phyloP scores from a whole-genome alignment of 2,113 vertebrate species.

The Gallinago paraguaiae region DNA sequence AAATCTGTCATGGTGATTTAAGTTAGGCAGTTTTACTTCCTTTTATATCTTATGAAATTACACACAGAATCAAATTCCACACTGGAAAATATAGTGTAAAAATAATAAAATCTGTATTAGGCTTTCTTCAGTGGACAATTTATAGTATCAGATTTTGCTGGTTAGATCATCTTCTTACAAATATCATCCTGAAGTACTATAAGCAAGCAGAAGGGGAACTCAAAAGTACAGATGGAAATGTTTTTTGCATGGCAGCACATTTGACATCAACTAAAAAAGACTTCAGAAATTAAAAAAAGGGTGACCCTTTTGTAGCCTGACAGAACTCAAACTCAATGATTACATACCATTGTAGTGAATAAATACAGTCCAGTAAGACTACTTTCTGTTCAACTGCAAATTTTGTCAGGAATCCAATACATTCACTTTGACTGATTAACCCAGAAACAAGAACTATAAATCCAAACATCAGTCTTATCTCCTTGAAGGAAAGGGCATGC shows the following conservation, averaged over 20 bases:
- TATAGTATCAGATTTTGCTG: not conserved
- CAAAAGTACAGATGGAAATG: not conserved
- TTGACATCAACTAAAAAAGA: not conserved
- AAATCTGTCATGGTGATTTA: not conserved
- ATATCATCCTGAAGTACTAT: not conserved
- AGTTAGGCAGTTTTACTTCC: not conserved
- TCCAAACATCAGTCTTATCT: not conserved
- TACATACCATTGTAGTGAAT: not conserved
- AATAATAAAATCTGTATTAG: not conserved
- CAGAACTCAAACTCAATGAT: not conserved
- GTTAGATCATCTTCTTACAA: not conserved
- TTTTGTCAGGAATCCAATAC: not conserved
- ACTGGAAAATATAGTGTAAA: not conserved
- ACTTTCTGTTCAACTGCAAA: not conserved
- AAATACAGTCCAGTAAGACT: not conserved
- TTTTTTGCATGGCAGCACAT: not conserved
- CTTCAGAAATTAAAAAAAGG: not conserved
- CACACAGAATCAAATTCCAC: not conserved
- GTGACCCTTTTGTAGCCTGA: not conserved
- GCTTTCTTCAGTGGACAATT: not conserved
- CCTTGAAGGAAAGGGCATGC: not conserved
- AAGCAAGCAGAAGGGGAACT: not conserved
- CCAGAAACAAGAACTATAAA: slow-evolving; percentile 2
- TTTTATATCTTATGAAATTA: not conserved
- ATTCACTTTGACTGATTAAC: not conserved